These are phyloP conservation scores for Horisme vitalbata DNA, from an alignment of 2,888 invertebrate genomes.

Conservation along the genomic window DNA sequence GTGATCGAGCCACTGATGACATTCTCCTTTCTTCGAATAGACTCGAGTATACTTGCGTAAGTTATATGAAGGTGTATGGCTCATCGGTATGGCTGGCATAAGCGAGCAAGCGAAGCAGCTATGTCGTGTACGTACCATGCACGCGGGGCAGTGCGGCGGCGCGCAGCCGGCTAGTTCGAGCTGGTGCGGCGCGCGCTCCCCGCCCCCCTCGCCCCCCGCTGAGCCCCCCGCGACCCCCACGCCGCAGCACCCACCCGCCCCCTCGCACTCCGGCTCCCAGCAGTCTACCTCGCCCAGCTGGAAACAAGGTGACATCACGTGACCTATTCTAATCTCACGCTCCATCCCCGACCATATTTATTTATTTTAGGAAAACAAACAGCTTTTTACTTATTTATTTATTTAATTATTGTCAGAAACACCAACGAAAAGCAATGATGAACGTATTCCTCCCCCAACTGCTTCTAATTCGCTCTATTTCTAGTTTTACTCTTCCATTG, in stretches of 20 bases:
- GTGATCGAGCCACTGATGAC: no score
- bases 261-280: constrained; percentile 93
- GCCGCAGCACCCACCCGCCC: constrained; percentile 87
- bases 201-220: constrained; percentile 72
- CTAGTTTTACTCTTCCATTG: no score
- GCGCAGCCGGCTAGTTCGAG: constrained; percentile 86
- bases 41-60: no score
- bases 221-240: constrained; percentile 64
- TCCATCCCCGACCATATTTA: no score
- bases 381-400: no score
- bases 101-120: constrained; percentile 10
- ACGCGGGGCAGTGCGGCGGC: constrained; percentile 85
- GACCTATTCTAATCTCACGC: no score
- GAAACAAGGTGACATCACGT: constrained; percentile 33
- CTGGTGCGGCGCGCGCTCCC: constrained; percentile 81
- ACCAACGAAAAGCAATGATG: no score
- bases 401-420: no score
- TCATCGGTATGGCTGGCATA: constrained; percentile 2
- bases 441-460: no score
- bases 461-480: no score
- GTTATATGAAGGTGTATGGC: not conserved
- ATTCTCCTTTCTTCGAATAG: no score
- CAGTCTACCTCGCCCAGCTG: constrained; percentile 94
- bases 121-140: constrained; percentile 61
- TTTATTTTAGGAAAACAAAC: no score